These are phyloP conservation scores for Gila orcuttii DNA, from an alignment of 2,113 vertebrate species.

Conservation along the genomic window DNA sequence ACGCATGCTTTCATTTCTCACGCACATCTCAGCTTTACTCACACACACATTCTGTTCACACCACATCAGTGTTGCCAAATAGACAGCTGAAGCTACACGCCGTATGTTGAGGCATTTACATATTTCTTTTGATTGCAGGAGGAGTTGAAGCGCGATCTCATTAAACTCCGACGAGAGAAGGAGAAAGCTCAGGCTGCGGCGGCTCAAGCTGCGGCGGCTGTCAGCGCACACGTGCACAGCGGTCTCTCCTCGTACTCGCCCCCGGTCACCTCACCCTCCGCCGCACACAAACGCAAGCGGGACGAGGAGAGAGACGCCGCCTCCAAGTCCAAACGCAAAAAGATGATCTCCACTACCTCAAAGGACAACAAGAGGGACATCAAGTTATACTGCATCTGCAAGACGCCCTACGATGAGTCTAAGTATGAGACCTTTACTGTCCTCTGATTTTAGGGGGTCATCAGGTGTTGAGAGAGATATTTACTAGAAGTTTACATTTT, in stretches of 20 bases:
- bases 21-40: background rate
- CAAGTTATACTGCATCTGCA: constrained; percentile 98
- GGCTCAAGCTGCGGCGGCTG: constrained; percentile 68
- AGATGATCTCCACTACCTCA: constrained; percentile 97
- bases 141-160: constrained; percentile 90
- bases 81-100: background rate
- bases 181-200: constrained; percentile 85
- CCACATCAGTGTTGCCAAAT: background rate
- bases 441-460: background rate
- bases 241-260: constrained; percentile 60
- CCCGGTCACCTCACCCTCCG: constrained; percentile 52
- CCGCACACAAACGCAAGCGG: constrained; percentile 88
- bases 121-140: constrained; percentile 76
- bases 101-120: background rate
- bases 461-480: background rate
- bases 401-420: constrained; percentile 96
- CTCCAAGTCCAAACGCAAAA: constrained; percentile 95
- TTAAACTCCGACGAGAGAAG: constrained; percentile 88
- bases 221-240: constrained; percentile 64
- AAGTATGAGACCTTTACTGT: constrained; percentile 80
- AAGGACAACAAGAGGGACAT: constrained; percentile 97
- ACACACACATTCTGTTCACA: background rate
- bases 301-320: constrained; percentile 83
- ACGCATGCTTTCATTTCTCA: background rate
- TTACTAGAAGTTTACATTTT: background rate